Evolutionary conservation across 2,113 vertebrate genomes (phyloP), one percentile per base, ranked within the genome.

Genomic region (Brachypodius melanocephalos): DNA sequence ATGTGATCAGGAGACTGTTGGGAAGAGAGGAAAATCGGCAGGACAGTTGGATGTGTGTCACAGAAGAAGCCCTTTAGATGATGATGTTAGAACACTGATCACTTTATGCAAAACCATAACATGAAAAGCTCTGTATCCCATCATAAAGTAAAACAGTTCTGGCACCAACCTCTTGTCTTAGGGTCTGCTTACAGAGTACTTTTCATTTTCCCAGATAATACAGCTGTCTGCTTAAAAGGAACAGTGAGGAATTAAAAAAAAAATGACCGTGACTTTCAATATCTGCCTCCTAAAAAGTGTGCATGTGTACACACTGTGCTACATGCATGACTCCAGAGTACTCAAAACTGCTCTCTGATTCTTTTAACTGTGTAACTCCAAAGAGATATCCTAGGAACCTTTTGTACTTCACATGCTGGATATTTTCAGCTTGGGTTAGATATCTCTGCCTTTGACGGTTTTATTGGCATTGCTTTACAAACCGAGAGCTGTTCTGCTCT

Each of bases 101-200:
- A 46, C 49, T 90, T 85, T 43, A 72, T 75, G 31, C 31, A 82
- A 88, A 89, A 65, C 45, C 8, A 4, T 55, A 45, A 7, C 3
- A 6, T 8, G n/a, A 69, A 86, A 96, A 96, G 57, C 80, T 92
- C 77, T 89, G 10, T 90, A 96, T 93, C 83, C 80, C 74, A 77
- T 90, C 62, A 10, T 34, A 48, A 55, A 38, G 22, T 57, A 79
- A 57, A 78, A 16, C 6, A 38, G 24, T 31, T 73, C 49, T 49
- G 36, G 42, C 58, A 59, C 42, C 59, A 76, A 1, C 7, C 7
- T 43, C 25, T 91, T 91, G 0, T 29, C 11, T 61, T 62, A 34
- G 46, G 14, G 5, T 69, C 19, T 69, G 13, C 38, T 88, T 85
- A 21, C 4, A 67, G 36, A 24, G 31, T 51, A 73, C 38, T 10